Evolutionary conservation across 2,888 invertebrate species (phyloP).

Genomic region (Charanyca ferruginea): DNA sequence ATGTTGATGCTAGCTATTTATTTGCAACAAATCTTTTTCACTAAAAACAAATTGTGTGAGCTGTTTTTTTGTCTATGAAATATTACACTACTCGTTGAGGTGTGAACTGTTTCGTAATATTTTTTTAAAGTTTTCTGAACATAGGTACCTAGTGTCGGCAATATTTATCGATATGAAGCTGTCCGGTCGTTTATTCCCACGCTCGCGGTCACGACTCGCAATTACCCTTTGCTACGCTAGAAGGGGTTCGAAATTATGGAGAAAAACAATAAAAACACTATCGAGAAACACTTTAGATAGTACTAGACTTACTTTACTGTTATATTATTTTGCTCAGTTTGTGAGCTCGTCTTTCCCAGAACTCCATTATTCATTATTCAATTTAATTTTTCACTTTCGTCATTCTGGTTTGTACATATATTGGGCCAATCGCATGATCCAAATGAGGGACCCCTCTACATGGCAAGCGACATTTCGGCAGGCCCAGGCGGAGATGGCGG

Average conservation of each 20-base stretch:
- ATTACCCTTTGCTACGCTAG: constrained; percentile 57
- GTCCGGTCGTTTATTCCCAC: constrained; percentile 55
- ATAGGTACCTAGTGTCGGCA: constrained; percentile 35
- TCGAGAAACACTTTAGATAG: constrained; percentile 35
- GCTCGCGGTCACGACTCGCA: constrained; percentile 63
- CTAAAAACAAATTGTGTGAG: constrained; percentile 40
- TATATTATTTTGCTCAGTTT: constrained; percentile 7
- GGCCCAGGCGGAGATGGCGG: too few species aligned
- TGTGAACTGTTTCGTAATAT: constrained; percentile 27
- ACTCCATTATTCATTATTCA: too few species aligned
- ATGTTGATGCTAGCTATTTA: constrained; percentile 76
- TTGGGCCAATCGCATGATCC: too few species aligned
- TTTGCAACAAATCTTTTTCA: constrained; percentile 77
- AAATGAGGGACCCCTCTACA: too few species aligned
- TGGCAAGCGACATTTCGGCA: too few species aligned
- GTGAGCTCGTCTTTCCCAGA: background rate
- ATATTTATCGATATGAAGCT: constrained; percentile 54
- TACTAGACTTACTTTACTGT: constrained; percentile 13
- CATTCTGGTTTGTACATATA: too few species aligned
- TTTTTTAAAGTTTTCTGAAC: constrained; percentile 38
- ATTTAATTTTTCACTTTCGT: too few species aligned
- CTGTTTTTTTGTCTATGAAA: constrained; percentile 24
- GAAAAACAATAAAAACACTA: constrained; percentile 48
- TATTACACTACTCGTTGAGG: constrained; percentile 17
- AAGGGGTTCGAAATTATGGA: constrained; percentile 53